Conservation (phyloP, 2,113 vertebrate species). For the Austrofundulus limnaeus region DNA sequence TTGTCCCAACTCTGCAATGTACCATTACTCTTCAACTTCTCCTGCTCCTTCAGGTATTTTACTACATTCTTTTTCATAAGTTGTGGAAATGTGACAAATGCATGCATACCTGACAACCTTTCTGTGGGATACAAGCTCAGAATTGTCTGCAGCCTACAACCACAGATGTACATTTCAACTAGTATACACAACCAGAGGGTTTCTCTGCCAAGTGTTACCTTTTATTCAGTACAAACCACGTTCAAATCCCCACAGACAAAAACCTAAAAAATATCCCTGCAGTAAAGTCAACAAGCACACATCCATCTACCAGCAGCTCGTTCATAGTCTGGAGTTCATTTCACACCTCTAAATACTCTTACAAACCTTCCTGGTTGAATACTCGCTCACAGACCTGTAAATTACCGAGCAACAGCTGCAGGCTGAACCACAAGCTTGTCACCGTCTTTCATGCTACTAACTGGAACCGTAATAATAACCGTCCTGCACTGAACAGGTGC, state of each 20-base stretch:
- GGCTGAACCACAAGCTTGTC: slow-evolving; percentile 19
- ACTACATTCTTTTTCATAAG: not conserved
- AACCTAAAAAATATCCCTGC: slow-evolving; percentile 31
- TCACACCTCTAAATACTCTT: slow-evolving; percentile 42
- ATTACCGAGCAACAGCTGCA: slow-evolving; percentile 32
- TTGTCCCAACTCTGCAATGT: too few relatives aligned
- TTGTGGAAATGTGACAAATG: not conserved
- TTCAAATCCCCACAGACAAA: slow-evolving; percentile 49
- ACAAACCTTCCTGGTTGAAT: slow-evolving; percentile 30
- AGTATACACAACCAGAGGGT: slow-evolving; percentile 37
- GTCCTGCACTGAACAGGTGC: slow-evolving; percentile 3
- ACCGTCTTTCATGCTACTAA: slow-evolving; percentile 17
- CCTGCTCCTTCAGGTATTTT: not conserved
- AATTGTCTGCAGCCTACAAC: slow-evolving; percentile 7
- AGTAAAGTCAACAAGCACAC: slow-evolving; percentile 59
- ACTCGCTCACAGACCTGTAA: slow-evolving; percentile 31
- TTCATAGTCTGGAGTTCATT: slow-evolving; percentile 41
- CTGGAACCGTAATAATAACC: slow-evolving; percentile 23
- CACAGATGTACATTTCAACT: slow-evolving; percentile 23
- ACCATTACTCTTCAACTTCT: too few relatives aligned
- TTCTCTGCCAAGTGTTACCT: slow-evolving; percentile 45
- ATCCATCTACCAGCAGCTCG: slow-evolving; percentile 32
- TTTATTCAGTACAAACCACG: slow-evolving; percentile 45
- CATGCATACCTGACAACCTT: slow-evolving; percentile 9
- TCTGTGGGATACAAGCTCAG: slow-evolving; percentile 4